Percentiles rank a stretch among this genome's conserved stretches.
Evolutionary conservation across 1,140 invertebrate species (phyloP).

Genomic region (Conus ventricosus): DNA sequence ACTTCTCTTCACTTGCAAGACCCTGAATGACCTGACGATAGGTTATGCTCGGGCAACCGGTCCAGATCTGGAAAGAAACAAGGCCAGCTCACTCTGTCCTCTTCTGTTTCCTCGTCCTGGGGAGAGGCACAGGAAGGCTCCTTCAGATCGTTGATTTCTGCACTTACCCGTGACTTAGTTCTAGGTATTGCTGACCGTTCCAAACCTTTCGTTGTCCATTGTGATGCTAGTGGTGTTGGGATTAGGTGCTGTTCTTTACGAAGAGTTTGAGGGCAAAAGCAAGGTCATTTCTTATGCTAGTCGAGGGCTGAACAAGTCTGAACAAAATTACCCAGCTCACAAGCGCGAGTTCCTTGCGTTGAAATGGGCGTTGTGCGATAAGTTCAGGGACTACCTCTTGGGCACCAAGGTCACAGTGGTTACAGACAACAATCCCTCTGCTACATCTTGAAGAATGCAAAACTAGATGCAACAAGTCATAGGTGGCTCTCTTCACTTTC

Average conservation of each 20-base stretch:
- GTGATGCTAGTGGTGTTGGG: not conserved
- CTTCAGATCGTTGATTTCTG: not conserved
- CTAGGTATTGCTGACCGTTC: not conserved
- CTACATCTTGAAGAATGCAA: slow-evolving; percentile 43
- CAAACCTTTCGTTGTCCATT: slow-evolving; percentile 14
- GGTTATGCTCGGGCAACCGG: not conserved
- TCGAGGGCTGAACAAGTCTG: slow-evolving; percentile 38
- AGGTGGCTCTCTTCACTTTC: slow-evolving; percentile 43
- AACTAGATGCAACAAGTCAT: slow-evolving; percentile 48
- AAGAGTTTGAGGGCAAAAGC: not conserved
- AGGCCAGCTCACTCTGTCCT: not conserved
- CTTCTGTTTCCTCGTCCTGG: not conserved
- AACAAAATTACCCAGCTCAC: slow-evolving; percentile 35
- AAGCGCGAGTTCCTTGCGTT: not conserved
- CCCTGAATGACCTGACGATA: no score
- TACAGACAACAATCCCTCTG: slow-evolving; percentile 47
- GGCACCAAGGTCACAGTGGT: no score
- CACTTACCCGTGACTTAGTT: not conserved
- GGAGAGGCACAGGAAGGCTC: slow-evolving; percentile 1
- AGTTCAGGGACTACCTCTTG: no score
- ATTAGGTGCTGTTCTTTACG: not conserved
- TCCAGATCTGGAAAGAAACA: not conserved
- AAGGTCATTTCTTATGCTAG: slow-evolving; percentile 32
- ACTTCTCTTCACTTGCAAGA: not conserved
- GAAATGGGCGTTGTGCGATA: no score